phyloP scores from a whole-genome alignment of 2,113 vertebrate species.

The Grus americana region DNA sequence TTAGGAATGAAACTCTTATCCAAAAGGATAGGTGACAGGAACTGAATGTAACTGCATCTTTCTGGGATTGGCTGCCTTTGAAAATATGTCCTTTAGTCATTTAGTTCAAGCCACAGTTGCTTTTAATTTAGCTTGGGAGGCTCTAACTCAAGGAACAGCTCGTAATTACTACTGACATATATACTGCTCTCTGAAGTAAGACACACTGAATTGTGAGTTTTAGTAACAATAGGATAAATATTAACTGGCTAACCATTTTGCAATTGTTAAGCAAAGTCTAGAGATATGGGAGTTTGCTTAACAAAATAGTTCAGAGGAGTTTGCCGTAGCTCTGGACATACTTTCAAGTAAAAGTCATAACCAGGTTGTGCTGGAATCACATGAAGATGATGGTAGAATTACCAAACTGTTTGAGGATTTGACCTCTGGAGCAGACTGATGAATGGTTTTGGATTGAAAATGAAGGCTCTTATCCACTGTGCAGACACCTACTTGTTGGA shows the following conservation, averaged over 20 bases:
- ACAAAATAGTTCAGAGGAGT: not conserved
- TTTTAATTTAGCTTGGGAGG: constrained; percentile 28
- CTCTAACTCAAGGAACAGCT: not conserved
- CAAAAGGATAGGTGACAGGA: not conserved
- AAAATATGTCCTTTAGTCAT: not conserved
- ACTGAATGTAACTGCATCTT: not conserved
- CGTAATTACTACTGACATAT: not conserved
- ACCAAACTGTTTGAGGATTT: constrained; percentile 7
- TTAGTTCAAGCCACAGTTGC: constrained; percentile 6
- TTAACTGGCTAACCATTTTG: constrained; percentile 41
- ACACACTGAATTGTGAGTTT: not conserved
- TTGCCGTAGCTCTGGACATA: not conserved
- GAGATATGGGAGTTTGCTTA: constrained; percentile 19
- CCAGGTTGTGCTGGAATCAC: not conserved
- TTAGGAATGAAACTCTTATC: not conserved
- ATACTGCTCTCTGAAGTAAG: not conserved
- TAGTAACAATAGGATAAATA: constrained; percentile 46
- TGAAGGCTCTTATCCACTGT: not conserved
- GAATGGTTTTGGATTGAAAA: not conserved
- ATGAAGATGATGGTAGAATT: not conserved
- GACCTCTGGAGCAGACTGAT: constrained; percentile 13
- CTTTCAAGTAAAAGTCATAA: not conserved
- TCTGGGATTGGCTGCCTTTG: not conserved
- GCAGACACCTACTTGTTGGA: not conserved
- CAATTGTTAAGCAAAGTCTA: constrained; percentile 57